Base-by-base conservation (phyloP, 2,888 invertebrate genomes). In the Hipparchia semele region DNA sequence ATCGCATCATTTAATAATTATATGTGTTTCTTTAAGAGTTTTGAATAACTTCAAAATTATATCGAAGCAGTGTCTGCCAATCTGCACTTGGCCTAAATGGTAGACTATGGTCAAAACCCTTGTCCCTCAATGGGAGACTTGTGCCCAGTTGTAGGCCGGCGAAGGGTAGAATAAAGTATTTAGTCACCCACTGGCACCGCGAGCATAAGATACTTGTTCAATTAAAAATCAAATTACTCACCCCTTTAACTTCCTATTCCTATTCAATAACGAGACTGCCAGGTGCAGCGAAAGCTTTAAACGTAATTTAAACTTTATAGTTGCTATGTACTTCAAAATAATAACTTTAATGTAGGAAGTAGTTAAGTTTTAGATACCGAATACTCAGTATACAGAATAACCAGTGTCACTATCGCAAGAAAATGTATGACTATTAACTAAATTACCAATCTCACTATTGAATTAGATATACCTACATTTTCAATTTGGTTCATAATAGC, bases 211-310 rank as follows among this genome's bases (percentile, higher is more conserved):
- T 49, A 56, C 39, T 56, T 49, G 10, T 59, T 72, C 64, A 65
- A 69, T 68, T 59, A 68, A 58, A 72, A 46, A 72, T 68, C 56
- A 51, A 67, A 60, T 61, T 67, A 67, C 60, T 68, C 64, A 64
- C 68, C 68, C 49, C 64, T 65, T 58, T 59, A 39, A 64, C 62
- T 68, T 72, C 62, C 58, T 39, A 62, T 49, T 64, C 39, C 60
- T 59, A 61, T 70, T 70, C 45, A 62, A 67, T 71, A 67, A 71
- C 65, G 51, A 45, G 59, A 65, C 65, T n/a, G 54, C 7, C 68
- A 68, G 12, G 45, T 51, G 54, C 45, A 71, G 59, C 59, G 49
- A 60, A 45, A 65, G 56, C 39, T 60, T 45, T 59, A 60, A 12
- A 10, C 45, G 53, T 39, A 71, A 66, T 66, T 60, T 62, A 13